Conservation (phyloP, 2,888 invertebrate species). For the Dryobotodes eremita region DNA sequence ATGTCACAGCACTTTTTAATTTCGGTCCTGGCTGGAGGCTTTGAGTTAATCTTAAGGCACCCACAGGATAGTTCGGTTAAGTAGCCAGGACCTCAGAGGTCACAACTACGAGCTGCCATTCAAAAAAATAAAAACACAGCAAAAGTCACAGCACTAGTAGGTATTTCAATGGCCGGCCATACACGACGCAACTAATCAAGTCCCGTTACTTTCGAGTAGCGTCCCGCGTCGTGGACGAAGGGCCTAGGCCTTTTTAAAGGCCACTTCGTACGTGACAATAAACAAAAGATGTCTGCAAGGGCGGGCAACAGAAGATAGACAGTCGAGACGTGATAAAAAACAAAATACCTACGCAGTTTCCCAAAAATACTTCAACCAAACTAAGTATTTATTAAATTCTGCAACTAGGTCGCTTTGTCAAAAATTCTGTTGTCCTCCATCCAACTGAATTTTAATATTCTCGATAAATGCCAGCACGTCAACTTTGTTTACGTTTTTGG, state of each 20-base stretch:
- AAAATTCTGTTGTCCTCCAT: conserved; percentile 31
- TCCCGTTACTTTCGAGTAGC: background rate
- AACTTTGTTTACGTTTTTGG: conserved; percentile 8
- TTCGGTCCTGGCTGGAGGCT: too few species aligned
- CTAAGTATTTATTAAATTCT: conserved; percentile 8
- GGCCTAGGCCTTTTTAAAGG: background rate
- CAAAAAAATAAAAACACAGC: too few species aligned
- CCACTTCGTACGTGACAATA: conserved; percentile 26
- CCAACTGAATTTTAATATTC: background rate
- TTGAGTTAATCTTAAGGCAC: too few species aligned
- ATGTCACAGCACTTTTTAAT: too few species aligned
- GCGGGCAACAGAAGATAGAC: background rate
- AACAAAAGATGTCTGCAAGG: conserved; percentile 24
- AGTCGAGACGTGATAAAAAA: conserved; percentile 1
- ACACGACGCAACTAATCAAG: background rate
- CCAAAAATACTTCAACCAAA: background rate
- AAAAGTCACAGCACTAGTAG: too few species aligned
- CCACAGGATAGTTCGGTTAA: too few species aligned
- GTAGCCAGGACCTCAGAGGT: too few species aligned
- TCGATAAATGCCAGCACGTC: conserved; percentile 33
- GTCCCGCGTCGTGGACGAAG: too few species aligned
- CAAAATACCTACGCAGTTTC: background rate
- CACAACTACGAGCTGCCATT: too few species aligned
- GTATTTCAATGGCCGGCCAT: background rate
- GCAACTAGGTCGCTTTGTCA: conserved; percentile 26